phyloP scores from a whole-genome alignment of 37 sponge, comb jelly and placozoan species.

The Spongia lamella region DNA sequence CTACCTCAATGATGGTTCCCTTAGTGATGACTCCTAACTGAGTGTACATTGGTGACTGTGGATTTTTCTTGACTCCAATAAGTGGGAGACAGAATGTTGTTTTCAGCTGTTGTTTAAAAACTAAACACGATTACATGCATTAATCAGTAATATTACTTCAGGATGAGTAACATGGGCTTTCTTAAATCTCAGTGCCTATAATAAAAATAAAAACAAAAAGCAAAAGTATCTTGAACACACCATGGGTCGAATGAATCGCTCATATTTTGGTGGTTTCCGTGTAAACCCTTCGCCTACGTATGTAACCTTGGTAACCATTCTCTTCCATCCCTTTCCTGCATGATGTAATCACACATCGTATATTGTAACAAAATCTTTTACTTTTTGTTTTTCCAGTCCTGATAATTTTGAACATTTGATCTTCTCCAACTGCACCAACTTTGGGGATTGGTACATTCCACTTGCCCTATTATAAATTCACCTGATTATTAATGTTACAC shows the following conservation, averaged over 20 bases:
- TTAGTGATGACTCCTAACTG: slow-evolving; percentile 99
- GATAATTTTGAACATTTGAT: slow-evolving; percentile 93
- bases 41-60: slow-evolving; percentile 92
- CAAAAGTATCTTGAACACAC: no score
- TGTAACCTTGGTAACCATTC: slow-evolving; percentile 97
- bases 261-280: slow-evolving; percentile 97
- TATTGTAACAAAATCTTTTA: slow-evolving; percentile 5
- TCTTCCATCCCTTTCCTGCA: slow-evolving; percentile 91
- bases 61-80: slow-evolving; percentile 99
- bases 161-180: slow-evolving; percentile 99
- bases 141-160: slow-evolving; percentile 52
- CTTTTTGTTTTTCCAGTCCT: slow-evolving; percentile 89
- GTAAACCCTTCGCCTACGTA: slow-evolving; percentile 98
- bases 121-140: neutral
- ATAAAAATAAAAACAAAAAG: neutral
- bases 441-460: slow-evolving; percentile 99
- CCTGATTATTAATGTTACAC: neutral
- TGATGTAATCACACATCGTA: neutral
- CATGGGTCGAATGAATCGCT: slow-evolving; percentile 99
- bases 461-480: slow-evolving; percentile 71
- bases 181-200: slow-evolving; percentile 91
- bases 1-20: slow-evolving; percentile 97
- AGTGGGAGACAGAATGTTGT: slow-evolving; percentile 97
- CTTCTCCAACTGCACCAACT: slow-evolving; percentile 91
- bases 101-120: slow-evolving; percentile 73